Base-by-base conservation (phyloP, 1,140 invertebrate genomes). In the Aporrectodea caliginosa region DNA sequence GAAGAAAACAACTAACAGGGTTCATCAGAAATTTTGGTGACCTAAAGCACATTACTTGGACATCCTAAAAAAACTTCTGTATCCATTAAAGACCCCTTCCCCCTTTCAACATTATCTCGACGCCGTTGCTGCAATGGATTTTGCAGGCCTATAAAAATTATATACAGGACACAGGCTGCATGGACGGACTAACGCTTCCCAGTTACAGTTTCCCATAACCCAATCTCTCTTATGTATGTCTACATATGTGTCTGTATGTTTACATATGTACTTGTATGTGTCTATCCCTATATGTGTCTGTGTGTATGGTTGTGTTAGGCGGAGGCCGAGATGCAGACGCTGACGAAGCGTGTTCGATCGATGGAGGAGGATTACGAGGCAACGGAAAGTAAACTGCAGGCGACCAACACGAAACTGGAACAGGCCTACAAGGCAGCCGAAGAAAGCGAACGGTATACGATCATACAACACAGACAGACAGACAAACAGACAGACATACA, bases 331-430 rank as follows among this genome's bases (percentile, higher is more conserved):
- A 76, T 76, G 75, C 32, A 35, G 29, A 35, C 33, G 16, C 43
- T 76, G 43, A n/a, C 35, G 1, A 76, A 76, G 31, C 33, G 29
- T 22, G 75, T 76, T 29, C 33, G 75, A 35, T 6, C 75, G n/a
- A 58, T 76, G 16, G 75, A 76, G n/a, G 75, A 76, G 29, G 75
- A 76, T 68, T 76, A 43, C 43, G 75, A 76, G 43, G 33, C 75
- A 27, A 76, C 75, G 29, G 75, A 76, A 43, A 76, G 31, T 32
- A 32, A 35, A 22, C 75, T 76, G 31, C 43, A 35, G 1, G 32
- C 33, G 35, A 76, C 75, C 16, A 76, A n/a, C 1, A 76, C 75
- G 16, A 76, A 76, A 43, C 75, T 76, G 16, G 75, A 76, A 76
- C 33, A 76, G 29, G 75, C 75, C 27, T 32, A 32, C 34, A 76